Evolutionary conservation across 1,140 invertebrate genomes (phyloP).

Genomic region (Thaumatotibia leucotreta): DNA sequence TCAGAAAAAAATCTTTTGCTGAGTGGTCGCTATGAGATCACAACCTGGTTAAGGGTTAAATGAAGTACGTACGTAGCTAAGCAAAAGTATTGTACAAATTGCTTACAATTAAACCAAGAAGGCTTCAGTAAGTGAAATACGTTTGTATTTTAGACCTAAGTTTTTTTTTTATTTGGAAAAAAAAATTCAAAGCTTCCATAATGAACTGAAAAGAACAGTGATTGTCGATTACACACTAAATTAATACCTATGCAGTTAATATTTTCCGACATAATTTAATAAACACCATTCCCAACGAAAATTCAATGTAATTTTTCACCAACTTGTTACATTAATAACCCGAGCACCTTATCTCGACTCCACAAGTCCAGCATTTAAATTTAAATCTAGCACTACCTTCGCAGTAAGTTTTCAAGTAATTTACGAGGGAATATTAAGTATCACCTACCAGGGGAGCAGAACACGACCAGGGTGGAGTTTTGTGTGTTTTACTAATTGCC

Average conservation of each 20-base stretch:
- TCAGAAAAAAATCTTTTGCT: too few relatives aligned
- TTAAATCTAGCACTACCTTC: conserved; percentile 64
- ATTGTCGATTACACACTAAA: too few relatives aligned
- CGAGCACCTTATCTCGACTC: conserved; percentile 10
- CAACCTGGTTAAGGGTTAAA: too few relatives aligned
- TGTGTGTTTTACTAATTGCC: conserved; percentile 78
- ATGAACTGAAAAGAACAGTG: too few relatives aligned
- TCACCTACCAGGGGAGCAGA: conserved; percentile 73
- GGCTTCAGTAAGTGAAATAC: too few relatives aligned
- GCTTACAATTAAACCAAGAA: too few relatives aligned
- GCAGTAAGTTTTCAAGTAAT: conserved; percentile 72
- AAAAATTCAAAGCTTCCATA: too few relatives aligned
- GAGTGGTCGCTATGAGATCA: too few relatives aligned
- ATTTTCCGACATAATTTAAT: background rate
- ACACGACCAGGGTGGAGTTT: conserved; percentile 75
- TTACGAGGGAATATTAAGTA: conserved; percentile 72
- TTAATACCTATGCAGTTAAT: background rate
- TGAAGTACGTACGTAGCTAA: too few relatives aligned
- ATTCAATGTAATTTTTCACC: conserved; percentile 20
- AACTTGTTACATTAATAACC: conserved; percentile 14
- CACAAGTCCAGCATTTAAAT: conserved; percentile 57
- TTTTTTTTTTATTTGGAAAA: too few relatives aligned
- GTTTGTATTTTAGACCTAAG: too few relatives aligned
- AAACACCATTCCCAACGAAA: background rate
- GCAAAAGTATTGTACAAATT: too few relatives aligned